Evolutionary conservation across 2,797 vertebrate genomes (phyloP), one percentile per base, ranked within the genome.

Genomic region (Pempheris klunzingeri): DNA sequence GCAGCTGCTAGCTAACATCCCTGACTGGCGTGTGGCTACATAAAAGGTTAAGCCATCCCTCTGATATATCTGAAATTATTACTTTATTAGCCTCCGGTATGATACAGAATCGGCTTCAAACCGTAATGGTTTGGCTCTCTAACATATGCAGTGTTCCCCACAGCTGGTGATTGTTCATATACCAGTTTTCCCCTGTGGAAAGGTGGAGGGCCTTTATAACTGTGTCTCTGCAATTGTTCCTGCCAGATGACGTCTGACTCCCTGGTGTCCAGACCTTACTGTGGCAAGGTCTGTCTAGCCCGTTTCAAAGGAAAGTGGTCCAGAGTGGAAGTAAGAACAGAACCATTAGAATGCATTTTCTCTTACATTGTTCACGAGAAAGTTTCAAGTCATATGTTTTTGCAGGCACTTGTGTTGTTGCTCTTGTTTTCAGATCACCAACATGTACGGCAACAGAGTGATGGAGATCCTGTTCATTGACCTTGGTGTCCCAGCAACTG

Each of bases 401-500:
- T 22, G 5, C 18, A 8, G 5, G 10, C 10, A 22, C 13, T 52
- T 3, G 5, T 67, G 12, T 2, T 74, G 15, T 22, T 73, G 3
- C 12, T 47, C 58, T 55, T 74, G 5, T 68, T 68, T 66, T 46
- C 90, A 99, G 98, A 95, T 99, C 89, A 96, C 94, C 14, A 96
- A 95, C 22, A 93, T 97, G 80, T 95, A 96, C 22, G 96, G 96
- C 50, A 96, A 94, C 81, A 92, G 95, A 14, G 95, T 98, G 50
- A 91, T 98, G 50, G 97, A 99, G 70, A 94, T 99, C 61, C 84
- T 94, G 44, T 97, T 97, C 80, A 87, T 97, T 69, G 98, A 99
- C 83, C 84, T 94, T 41, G 98, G 97, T 59, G 90, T 95, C 6
- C 81, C 94, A 50, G 94, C 95, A 55, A 97, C 97, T 30, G 94